These are phyloP conservation scores for Threskiornis aethiopicus DNA, from an alignment of 2,797 vertebrate species.

Conservation along the genomic window DNA sequence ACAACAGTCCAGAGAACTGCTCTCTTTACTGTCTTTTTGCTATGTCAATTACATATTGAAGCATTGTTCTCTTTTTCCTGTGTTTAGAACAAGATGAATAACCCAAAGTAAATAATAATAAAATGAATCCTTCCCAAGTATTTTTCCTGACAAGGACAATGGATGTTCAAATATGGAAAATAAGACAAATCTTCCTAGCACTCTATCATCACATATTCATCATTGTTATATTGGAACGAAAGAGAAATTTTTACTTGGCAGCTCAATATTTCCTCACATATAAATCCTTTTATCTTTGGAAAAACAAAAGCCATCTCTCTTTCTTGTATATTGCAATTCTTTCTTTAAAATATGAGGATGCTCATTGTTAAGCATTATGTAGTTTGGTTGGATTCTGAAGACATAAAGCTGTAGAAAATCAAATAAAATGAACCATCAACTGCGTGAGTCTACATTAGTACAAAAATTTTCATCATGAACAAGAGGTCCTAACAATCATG, in stretches of 20 bases:
- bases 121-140: neutral
- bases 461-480: neutral
- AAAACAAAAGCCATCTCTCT: neutral
- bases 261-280: neutral
- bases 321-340: neutral
- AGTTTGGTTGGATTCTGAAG: neutral
- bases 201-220: neutral
- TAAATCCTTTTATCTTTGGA: neutral
- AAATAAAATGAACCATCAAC: neutral
- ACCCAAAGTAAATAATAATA: neutral
- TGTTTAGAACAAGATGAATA: neutral
- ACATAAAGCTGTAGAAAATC: neutral
- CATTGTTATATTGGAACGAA: neutral
- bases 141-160: neutral
- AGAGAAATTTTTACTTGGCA: neutral
- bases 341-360: neutral
- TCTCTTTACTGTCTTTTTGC: neutral
- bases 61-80: neutral
- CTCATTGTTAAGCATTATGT: neutral
- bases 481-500: neutral
- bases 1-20: neutral
- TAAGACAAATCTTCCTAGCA: neutral
- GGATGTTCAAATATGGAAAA: neutral
- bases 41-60: neutral
- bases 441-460: neutral